A percentile compares a stretch with the other conserved stretches of the same genome.
These are phyloP conservation scores for Scaptomyza pallida DNA, from an alignment of 1,140 invertebrate genomes.

Conservation along the genomic window DNA sequence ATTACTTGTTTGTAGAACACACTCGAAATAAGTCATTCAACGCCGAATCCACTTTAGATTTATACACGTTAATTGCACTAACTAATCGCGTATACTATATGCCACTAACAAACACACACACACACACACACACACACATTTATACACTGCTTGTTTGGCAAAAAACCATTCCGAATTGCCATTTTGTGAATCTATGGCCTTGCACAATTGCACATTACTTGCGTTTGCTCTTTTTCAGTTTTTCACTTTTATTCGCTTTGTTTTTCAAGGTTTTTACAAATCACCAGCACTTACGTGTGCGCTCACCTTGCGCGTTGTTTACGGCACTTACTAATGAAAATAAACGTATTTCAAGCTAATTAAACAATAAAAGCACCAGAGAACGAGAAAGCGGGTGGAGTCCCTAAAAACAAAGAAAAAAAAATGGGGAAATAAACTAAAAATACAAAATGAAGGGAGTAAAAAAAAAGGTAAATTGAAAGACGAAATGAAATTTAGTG, in stretches of 20 bases:
- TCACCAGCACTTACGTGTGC: slow-evolving; percentile 48
- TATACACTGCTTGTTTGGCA: background rate
- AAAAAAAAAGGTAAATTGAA: slow-evolving; percentile 26
- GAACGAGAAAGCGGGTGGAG: background rate
- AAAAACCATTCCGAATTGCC: slow-evolving; percentile 10
- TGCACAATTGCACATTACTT: slow-evolving; percentile 46
- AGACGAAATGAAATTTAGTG: slow-evolving; percentile 60
- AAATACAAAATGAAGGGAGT: slow-evolving; percentile 13
- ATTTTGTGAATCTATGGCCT: slow-evolving; percentile 42
- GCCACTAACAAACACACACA: slow-evolving; percentile 25
- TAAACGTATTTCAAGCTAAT: slow-evolving; percentile 81
- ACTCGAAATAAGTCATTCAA: slow-evolving; percentile 26
- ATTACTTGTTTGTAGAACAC: slow-evolving; percentile 13
- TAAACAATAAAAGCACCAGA: slow-evolving; percentile 74
- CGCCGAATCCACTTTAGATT: slow-evolving; percentile 27
- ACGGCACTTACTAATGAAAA: slow-evolving; percentile 76
- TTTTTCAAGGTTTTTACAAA: slow-evolving; percentile 69
- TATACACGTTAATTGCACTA: slow-evolving; percentile 8
- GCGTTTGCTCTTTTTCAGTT: slow-evolving; percentile 36
- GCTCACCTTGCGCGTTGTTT: slow-evolving; percentile 62
- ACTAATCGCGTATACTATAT: slow-evolving; percentile 41
- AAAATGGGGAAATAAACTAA: slow-evolving; percentile 60
- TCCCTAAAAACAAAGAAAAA: slow-evolving; percentile 46
- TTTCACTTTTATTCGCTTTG: no score
- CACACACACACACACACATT: background rate